Conservation (phyloP, 2,797 vertebrate species). For the Cephalopachus bancanus region DNA sequence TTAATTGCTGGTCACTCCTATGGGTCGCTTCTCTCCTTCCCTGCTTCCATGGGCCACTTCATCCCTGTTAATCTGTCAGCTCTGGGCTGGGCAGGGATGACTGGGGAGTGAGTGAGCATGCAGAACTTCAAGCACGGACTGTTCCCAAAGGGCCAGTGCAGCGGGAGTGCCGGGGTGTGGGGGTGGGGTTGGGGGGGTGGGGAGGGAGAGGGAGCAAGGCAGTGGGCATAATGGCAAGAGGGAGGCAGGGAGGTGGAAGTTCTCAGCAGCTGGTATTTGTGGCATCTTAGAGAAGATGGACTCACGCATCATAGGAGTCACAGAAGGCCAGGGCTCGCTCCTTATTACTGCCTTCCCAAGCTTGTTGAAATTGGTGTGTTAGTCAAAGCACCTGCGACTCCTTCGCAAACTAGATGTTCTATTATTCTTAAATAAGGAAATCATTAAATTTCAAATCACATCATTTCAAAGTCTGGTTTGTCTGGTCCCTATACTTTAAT, state of each 20-base stretch:
- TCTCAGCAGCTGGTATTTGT: constrained; percentile 34
- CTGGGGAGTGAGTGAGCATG: not conserved
- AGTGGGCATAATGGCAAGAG: constrained; percentile 46
- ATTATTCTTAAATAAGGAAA: constrained; percentile 76
- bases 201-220: not conserved
- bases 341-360: constrained; percentile 45
- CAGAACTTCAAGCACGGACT: not conserved
- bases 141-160: not conserved
- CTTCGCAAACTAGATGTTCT: constrained; percentile 70
- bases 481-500: constrained; percentile 64
- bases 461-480: constrained; percentile 74
- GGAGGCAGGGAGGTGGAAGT: constrained; percentile 16
- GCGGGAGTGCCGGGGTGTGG: not conserved
- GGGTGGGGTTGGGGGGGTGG: too few relatives aligned
- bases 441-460: constrained; percentile 73
- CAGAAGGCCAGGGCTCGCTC: constrained; percentile 15
- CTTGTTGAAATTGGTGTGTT: constrained; percentile 67
- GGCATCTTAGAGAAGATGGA: constrained; percentile 1
- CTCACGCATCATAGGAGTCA: not conserved
- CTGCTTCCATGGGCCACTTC: not conserved
- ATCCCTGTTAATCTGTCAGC: constrained; percentile 51
- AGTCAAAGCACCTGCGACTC: constrained; percentile 63
- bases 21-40: constrained; percentile 30
- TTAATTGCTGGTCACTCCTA: constrained; percentile 44
- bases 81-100: constrained; percentile 17